Base-by-base conservation (phyloP, 2,888 invertebrate genomes). In the Sminthurides aquaticus region DNA sequence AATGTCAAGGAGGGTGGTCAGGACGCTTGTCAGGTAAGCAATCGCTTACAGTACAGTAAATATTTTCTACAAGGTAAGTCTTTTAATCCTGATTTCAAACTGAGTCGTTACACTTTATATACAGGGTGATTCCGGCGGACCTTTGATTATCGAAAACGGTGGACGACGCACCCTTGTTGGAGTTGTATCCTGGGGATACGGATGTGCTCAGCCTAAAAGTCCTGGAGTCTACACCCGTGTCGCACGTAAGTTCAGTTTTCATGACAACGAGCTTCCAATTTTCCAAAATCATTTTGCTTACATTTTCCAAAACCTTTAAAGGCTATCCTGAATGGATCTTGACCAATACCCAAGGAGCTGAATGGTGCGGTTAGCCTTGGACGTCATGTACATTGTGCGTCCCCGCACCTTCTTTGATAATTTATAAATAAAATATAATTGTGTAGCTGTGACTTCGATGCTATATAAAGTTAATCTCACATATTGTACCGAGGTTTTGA, bases 121-220 rank as follows among this genome's bases (percentile, higher is more conserved):
- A 27, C 48, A 26, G 66, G 62, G 67, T 28, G 67, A 48, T 65
- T 67, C n/a, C 67, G 71, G 64, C 24, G 69, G 73, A 5, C 73
- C 73, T 8, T 52, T 73, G 18, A 67, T 65, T n/a, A 69, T 73
- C 57, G 68, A 67, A 56, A 73, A 73, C 56, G 73, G 73, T 24
- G 71, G 71, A 3, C 65, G 73, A 26, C 56, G 60, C 5, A 73
- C 71, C 1, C 57, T 73, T n/a, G 65, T 73, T 20, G 73, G 73
- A 57, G 69, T 65, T 28, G 67, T 71, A 27, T 66, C 66, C 3
- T 64, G 64, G 64, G 64, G 64, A 55, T 27, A 49, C 2, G 63
- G 63, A 15, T 63, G 63, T 28, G 63, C 63, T 3, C 63, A 69
- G 20, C 66, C 71, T 1, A 67, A 65, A 24, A 63, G 63, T 59